Percentiles rank a stretch among this genome's conserved stretches.
Conservation (phyloP, 1,140 invertebrate genomes). For the Globodera ellingtonae region DNA sequence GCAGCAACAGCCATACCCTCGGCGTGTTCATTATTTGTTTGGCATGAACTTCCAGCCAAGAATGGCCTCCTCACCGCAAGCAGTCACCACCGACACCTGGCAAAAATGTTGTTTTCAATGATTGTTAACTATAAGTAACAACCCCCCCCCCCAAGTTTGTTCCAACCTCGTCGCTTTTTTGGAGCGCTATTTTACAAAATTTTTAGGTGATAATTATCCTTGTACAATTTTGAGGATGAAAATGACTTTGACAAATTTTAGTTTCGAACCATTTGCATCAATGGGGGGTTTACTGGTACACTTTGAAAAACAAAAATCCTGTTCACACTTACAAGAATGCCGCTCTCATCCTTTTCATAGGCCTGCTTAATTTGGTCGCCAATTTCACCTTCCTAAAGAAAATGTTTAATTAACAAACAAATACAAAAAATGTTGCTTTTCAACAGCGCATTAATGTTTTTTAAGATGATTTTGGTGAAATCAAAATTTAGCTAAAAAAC, state of each 20-base stretch:
- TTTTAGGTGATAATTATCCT: too few relatives aligned
- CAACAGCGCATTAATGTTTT: too few relatives aligned
- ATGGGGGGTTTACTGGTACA: background rate
- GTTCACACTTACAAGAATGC: constrained; percentile 42
- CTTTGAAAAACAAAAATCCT: background rate
- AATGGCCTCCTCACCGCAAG: constrained; percentile 60
- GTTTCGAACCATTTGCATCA: background rate
- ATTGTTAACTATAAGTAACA: background rate
- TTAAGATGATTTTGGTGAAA: too few relatives aligned
- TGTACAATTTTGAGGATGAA: too few relatives aligned
- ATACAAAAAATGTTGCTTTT: background rate
- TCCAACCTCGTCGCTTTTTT: too few relatives aligned
- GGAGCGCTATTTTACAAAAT: too few relatives aligned
- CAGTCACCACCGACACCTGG: constrained; percentile 52
- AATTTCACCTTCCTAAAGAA: constrained; percentile 55
- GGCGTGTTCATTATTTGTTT: constrained; percentile 39
- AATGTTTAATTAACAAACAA: background rate
- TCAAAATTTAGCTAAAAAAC: too few relatives aligned
- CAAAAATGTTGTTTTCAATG: too few relatives aligned
- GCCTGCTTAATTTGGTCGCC: constrained; percentile 59
- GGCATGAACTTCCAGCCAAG: constrained; percentile 63
- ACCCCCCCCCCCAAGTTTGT: too few relatives aligned
- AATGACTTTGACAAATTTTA: too few relatives aligned
- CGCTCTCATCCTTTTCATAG: constrained; percentile 62
- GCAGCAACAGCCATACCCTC: too few relatives aligned